A percentile compares a stretch with the other conserved stretches of the same genome.
These are phyloP conservation scores for Muntiacus muntjak DNA, from an alignment of 2,113 vertebrate species.

Conservation along the genomic window DNA sequence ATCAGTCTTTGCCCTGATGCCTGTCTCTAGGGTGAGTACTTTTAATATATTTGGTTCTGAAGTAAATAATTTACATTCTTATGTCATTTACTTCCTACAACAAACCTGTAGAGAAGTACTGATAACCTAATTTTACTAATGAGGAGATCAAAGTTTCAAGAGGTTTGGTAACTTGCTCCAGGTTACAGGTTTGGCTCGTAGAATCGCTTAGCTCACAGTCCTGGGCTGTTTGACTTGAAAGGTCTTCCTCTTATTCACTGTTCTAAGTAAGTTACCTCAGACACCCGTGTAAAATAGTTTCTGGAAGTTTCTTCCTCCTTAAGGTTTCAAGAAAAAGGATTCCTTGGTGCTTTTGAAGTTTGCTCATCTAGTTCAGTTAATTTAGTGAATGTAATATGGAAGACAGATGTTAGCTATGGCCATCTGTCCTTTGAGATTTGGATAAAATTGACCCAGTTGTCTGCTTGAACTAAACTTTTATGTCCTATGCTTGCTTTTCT, in stretches of 20 bases:
- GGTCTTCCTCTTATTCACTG: too few species aligned
- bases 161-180: neutral
- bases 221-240: neutral
- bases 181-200: neutral
- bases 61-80: neutral
- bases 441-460: neutral
- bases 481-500: neutral
- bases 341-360: neutral
- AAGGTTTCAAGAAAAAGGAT: neutral
- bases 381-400: neutral
- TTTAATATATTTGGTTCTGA: neutral
- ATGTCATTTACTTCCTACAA: neutral
- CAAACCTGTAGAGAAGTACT: neutral
- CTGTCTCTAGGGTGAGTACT: neutral
- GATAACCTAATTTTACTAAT: neutral
- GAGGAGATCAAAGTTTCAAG: neutral
- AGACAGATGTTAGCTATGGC: neutral
- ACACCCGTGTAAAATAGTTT: neutral
- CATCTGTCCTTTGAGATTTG: neutral
- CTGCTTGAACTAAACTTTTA: neutral
- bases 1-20: neutral
- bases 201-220: neutral
- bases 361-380: neutral
- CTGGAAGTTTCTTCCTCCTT: neutral
- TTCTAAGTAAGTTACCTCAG: neutral